A percentile compares a stretch with the other conserved stretches of the same genome.
Evolutionary conservation across 2,113 vertebrate genomes (phyloP).

Genomic region (Scartelaos histophorus): DNA sequence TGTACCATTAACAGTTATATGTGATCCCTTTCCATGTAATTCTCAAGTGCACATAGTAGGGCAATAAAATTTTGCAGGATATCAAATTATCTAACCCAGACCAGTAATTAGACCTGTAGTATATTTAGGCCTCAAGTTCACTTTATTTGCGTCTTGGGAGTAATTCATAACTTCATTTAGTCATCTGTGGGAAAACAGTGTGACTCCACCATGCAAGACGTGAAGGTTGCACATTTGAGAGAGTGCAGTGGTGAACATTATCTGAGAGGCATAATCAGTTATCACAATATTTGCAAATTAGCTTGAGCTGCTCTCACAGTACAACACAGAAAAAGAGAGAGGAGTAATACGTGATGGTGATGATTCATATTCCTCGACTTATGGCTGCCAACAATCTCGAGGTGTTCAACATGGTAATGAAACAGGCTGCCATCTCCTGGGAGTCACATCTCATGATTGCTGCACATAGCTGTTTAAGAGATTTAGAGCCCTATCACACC

Average conservation of each 20-base stretch:
- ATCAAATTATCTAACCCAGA: background rate
- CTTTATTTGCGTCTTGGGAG: too few relatives aligned
- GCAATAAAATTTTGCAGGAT: background rate
- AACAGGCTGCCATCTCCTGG: constrained; percentile 23
- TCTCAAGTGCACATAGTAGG: background rate
- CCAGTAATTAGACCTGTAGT: background rate
- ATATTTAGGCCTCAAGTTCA: background rate
- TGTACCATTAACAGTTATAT: too few relatives aligned
- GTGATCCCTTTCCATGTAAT: too few relatives aligned
- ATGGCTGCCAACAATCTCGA: constrained; percentile 21
- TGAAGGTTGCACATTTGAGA: background rate
- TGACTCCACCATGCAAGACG: background rate
- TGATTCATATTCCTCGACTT: constrained; percentile 34
- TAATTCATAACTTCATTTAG: background rate
- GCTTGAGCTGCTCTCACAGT: background rate
- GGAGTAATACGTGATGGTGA: constrained; percentile 24
- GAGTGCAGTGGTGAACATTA: background rate
- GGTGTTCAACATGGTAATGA: constrained; percentile 10
- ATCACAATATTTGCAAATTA: background rate
- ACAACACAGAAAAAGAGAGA: constrained; percentile 3
- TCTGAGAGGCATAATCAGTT: background rate
- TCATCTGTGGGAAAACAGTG: background rate
- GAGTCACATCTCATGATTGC: constrained; percentile 21
- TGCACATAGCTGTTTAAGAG: constrained; percentile 9
- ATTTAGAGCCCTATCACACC: constrained; percentile 10